Conservation (phyloP, 2,797 vertebrate genomes). For the Heliangelus exortis region DNA sequence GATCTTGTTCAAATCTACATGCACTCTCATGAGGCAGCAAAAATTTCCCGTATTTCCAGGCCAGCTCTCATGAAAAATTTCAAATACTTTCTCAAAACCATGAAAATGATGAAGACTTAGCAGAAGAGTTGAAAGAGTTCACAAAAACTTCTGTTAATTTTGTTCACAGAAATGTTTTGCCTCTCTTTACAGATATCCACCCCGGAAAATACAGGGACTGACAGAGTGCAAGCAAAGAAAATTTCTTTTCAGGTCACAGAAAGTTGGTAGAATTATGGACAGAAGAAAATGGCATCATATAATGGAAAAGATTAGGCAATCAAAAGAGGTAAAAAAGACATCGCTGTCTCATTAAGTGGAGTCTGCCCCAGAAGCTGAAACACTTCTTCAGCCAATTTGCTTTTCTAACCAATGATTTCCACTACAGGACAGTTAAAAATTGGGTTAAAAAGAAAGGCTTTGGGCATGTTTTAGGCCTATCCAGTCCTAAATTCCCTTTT, state of each 20-base stretch:
- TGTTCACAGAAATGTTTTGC: neutral
- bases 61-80: neutral
- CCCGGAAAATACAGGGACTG: neutral
- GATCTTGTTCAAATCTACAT: neutral
- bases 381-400: neutral
- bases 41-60: neutral
- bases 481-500: neutral
- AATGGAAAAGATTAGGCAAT: neutral
- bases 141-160: neutral
- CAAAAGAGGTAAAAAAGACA: neutral
- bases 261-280: neutral
- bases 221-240: neutral
- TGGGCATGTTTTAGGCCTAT: neutral
- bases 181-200: neutral
- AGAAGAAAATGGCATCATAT: neutral
- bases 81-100: neutral
- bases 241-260: neutral
- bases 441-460: neutral
- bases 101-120: neutral
- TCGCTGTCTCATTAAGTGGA: neutral
- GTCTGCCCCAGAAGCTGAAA: neutral
- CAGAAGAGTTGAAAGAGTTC: neutral
- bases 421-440: neutral
- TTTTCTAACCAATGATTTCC: neutral
- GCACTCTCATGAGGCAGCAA: neutral